These are phyloP conservation scores for Felis chaus DNA, from an alignment of 2,113 vertebrate species.

Conservation along the genomic window DNA sequence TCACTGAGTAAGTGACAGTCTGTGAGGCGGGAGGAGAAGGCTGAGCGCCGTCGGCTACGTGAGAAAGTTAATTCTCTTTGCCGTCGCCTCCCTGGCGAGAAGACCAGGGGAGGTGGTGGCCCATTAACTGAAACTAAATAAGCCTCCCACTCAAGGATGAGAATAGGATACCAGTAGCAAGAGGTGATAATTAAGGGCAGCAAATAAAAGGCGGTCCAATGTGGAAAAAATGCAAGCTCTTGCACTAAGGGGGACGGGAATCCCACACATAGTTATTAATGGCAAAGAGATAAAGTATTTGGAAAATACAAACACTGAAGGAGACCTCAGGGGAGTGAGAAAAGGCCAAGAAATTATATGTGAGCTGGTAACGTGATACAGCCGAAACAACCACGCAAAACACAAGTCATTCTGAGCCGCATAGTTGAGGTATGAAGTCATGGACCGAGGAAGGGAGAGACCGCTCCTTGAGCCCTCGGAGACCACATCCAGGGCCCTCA, in stretches of 20 bases:
- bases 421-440: conserved; percentile 53
- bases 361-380: not conserved
- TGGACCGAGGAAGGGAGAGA: not conserved
- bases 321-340: conserved; percentile 40
- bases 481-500: not conserved
- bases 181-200: not conserved
- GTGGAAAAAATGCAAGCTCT: conserved; percentile 34
- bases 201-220: not conserved
- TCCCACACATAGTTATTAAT: conserved; percentile 44
- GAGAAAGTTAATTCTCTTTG: not conserved
- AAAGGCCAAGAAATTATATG: conserved; percentile 62
- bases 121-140: not conserved
- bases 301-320: conserved; percentile 22
- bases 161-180: not conserved
- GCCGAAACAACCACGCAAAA: not conserved
- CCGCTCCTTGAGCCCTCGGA: not conserved
- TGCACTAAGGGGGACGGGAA: not conserved
- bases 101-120: not conserved
- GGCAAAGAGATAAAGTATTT: conserved; percentile 62
- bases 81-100: fast-evolving
- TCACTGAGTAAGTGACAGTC: fast-evolving
- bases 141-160: not conserved
- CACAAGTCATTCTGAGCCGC: not conserved
- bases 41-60: fast-evolving
- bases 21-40: not conserved